Percentiles rank a stretch among this genome's conserved stretches.
Conservation (phyloP, 2,888 invertebrate species). For the Gortyna flavago region DNA sequence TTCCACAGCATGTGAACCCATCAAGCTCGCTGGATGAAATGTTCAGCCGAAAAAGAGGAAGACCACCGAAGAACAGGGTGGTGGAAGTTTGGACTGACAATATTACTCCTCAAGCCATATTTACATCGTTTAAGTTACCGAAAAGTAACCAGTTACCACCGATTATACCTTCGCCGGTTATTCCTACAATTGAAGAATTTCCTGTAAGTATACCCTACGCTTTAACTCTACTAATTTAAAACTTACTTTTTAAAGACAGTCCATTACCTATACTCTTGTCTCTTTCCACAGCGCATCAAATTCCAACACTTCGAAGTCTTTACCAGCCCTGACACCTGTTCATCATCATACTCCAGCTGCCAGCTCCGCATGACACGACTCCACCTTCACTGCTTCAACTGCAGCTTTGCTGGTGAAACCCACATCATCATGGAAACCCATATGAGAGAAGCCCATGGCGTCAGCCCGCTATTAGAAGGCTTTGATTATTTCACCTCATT, state of each 20-base stretch:
- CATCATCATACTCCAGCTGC: constrained; percentile 92
- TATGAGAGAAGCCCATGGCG: constrained; percentile 95
- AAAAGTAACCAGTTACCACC: constrained; percentile 90
- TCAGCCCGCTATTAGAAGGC: constrained; percentile 94
- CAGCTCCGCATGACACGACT: constrained; percentile 91
- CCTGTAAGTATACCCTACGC: constrained; percentile 78
- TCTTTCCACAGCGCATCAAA: constrained; percentile 86
- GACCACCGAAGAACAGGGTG: constrained; percentile 98
- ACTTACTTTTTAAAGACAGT: background rate
- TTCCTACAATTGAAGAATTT: constrained; percentile 86
- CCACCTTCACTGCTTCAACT: constrained; percentile 97
- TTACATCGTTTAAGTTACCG: constrained; percentile 97
- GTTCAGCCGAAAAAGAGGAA: constrained; percentile 97
- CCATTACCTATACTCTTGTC: constrained; percentile 32
- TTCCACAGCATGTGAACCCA: constrained; percentile 85
- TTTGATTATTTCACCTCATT: constrained; percentile 94
- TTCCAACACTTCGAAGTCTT: constrained; percentile 91
- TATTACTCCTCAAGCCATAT: constrained; percentile 96
- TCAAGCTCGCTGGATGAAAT: constrained; percentile 96
- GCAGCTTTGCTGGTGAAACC: constrained; percentile 95
- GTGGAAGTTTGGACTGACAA: constrained; percentile 97
- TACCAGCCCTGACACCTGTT: constrained; percentile 91
- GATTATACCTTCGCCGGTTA: constrained; percentile 82
- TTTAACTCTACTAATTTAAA: background rate
- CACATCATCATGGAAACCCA: constrained; percentile 95